A percentile compares a stretch with the other conserved stretches of the same genome.
Evolutionary conservation across 64 coral and sea anemone species (phyloP).

Genomic region (Montipora efflorescens): DNA sequence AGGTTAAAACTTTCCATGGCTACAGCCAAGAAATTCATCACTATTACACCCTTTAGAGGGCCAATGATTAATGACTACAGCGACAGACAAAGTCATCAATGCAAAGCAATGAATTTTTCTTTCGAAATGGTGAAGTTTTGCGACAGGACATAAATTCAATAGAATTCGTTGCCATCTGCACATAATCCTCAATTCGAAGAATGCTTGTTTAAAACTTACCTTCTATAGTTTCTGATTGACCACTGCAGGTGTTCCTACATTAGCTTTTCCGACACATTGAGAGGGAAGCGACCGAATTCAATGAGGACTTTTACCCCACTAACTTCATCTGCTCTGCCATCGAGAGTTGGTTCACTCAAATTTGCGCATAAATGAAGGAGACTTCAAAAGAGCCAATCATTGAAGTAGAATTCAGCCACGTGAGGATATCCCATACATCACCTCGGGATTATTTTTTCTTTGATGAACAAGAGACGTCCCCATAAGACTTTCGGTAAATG

Average conservation of each 20-base stretch:
- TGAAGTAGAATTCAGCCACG: not conserved
- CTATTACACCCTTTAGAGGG: not conserved
- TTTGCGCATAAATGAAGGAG: conserved; percentile 15
- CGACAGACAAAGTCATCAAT: conserved; percentile 16
- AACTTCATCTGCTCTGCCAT: not conserved
- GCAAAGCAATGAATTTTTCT: conserved; percentile 33
- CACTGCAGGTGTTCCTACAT: not conserved
- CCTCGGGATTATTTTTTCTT: not conserved
- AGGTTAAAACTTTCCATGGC: not conserved
- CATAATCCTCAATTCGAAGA: not conserved
- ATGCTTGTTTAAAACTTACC: not conserved
- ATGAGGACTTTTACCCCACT: not conserved
- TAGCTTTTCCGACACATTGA: not conserved
- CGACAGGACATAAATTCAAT: not conserved
- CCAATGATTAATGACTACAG: not conserved
- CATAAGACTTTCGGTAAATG: too few species aligned
- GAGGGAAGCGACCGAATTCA: not conserved
- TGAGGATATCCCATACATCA: conserved; percentile 25
- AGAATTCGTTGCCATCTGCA: not conserved
- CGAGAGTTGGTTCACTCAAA: conserved; percentile 27
- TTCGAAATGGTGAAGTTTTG: not conserved
- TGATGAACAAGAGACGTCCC: too few species aligned
- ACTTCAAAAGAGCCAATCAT: conserved; percentile 13
- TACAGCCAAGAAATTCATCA: not conserved
- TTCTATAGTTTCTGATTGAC: not conserved